These are phyloP conservation scores for Caenorhabditis briggsae DNA, from an alignment of 1,140 invertebrate species.

Conservation along the genomic window DNA sequence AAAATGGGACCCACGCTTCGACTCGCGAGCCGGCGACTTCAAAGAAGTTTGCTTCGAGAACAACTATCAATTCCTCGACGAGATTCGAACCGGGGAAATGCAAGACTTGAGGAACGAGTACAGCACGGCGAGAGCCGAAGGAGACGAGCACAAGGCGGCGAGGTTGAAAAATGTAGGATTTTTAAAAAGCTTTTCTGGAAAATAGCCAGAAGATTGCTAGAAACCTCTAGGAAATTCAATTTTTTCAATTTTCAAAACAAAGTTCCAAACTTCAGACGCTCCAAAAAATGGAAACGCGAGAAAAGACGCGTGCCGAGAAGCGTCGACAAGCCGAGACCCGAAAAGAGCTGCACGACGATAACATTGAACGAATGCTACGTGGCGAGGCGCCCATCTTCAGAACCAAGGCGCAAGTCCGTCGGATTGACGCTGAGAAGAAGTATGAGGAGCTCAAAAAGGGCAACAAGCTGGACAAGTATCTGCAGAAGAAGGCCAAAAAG, in stretches of 20 bases:
- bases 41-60: constrained; percentile 59
- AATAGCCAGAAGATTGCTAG: no score
- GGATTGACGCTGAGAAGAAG: constrained; percentile 60
- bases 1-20: constrained; percentile 61
- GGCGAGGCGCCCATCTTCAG: constrained; percentile 54
- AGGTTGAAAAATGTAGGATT: constrained; percentile 25
- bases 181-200: no score
- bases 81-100: constrained; percentile 46
- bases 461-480: constrained; percentile 58
- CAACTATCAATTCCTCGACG: constrained; percentile 60
- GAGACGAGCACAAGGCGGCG: constrained; percentile 13
- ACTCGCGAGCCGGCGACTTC: constrained; percentile 54
- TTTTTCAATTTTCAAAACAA: no score
- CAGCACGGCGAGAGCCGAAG: not conserved
- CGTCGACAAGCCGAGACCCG: constrained; percentile 40
- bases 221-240: no score
- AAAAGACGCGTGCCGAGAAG: constrained; percentile 39
- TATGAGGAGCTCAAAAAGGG: constrained; percentile 59
- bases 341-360: constrained; percentile 57
- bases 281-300: constrained; percentile 47
- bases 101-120: constrained; percentile 38
- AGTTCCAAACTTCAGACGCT: constrained; percentile 36
- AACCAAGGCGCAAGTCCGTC: constrained; percentile 55
- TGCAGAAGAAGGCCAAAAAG: constrained; percentile 59
- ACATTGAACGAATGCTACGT: constrained; percentile 57